These are phyloP conservation scores for Chionoecetes opilio DNA, from an alignment of 1,140 invertebrate species.

Conservation along the genomic window DNA sequence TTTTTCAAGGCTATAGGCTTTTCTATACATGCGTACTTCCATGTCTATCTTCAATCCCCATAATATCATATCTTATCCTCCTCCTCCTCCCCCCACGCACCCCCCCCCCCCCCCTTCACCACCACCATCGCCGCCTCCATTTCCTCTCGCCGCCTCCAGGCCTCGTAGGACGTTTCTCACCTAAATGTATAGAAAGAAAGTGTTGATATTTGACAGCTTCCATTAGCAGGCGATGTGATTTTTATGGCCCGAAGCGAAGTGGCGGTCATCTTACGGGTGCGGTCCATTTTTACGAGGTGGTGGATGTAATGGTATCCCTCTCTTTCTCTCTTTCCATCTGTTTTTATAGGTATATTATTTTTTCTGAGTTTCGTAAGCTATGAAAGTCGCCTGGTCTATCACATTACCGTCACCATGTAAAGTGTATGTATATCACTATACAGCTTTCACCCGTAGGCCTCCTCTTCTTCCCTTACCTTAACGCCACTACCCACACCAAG, in stretches of 20 bases:
- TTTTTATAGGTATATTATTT: no score
- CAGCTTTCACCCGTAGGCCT: no score
- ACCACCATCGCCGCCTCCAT: not conserved
- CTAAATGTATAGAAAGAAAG: constrained; percentile 31
- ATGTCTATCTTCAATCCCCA: not conserved
- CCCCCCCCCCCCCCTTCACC: not conserved
- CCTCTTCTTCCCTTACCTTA: not conserved
- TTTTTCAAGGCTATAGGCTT: not conserved
- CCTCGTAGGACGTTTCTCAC: not conserved
- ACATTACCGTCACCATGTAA: no score
- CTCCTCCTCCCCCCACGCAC: not conserved
- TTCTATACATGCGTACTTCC: not conserved
- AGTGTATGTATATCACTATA: no score
- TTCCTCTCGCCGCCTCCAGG: not conserved
- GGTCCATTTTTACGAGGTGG: not conserved
- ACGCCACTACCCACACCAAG: not conserved
- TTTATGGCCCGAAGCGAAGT: constrained; percentile 16
- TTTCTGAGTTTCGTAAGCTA: no score
- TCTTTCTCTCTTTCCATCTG: no score
- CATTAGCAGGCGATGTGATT: not conserved
- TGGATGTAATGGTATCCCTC: not conserved
- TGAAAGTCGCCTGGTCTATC: not conserved
- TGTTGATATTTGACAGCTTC: constrained; percentile 19
- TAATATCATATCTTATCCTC: not conserved
- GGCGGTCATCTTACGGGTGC: constrained; percentile 13